Conservation (phyloP, 2,113 vertebrate species). For the human region GRCh38 chr11:100359501-100360000, state of each 20-base stretch:
- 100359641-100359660: not conserved
- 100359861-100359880: not conserved
- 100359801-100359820: not conserved
- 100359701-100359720: not conserved
- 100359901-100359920: not conserved
- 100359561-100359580: slow-evolving; percentile 17
- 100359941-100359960: not conserved
- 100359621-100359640: not conserved
- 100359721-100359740: not conserved
- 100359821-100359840: not conserved
- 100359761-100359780: not conserved
- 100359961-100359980: not conserved
- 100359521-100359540: not conserved
- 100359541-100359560: not conserved
- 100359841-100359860: not conserved
- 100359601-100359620: not conserved
- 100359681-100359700: not conserved
- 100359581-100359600: not conserved
- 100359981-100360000: not conserved
- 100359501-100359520: not conserved
- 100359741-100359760: not conserved
- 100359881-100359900: not conserved
- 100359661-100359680: not conserved
- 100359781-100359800: not conserved
- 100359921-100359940: not conserved